phyloP scores from a whole-genome alignment of 2,113 vertebrate genomes.

The Centropus unirufus region DNA sequence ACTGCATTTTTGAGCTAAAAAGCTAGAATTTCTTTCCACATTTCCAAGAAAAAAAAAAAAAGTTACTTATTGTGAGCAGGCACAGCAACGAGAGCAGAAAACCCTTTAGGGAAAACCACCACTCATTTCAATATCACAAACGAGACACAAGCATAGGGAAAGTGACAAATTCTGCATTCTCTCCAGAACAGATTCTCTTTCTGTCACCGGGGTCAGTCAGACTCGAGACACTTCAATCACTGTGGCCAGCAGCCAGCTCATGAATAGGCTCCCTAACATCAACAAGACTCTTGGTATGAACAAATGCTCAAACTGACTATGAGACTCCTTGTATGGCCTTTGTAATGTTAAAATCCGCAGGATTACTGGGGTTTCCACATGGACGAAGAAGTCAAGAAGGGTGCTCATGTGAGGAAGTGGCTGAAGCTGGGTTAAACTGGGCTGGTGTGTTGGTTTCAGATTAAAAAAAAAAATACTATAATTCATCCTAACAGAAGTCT shows the following conservation, averaged over 20 bases:
- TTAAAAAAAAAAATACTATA: not conserved
- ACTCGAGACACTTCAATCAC: slow-evolving; percentile 47
- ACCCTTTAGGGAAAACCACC: not conserved
- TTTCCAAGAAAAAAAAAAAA: slow-evolving; percentile 2
- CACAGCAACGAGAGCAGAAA: slow-evolving; percentile 24
- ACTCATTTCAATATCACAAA: slow-evolving; percentile 69
- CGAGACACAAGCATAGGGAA: slow-evolving; percentile 15
- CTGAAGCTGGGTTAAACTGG: not conserved
- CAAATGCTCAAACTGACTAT: slow-evolving; percentile 65
- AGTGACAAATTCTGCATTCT: slow-evolving; percentile 65
- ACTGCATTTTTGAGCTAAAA: not conserved
- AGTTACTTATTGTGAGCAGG: not conserved
- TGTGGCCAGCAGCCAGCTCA: slow-evolving; percentile 47
- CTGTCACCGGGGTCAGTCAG: slow-evolving; percentile 22
- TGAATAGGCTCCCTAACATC: slow-evolving; percentile 64
- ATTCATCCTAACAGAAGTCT: not conserved
- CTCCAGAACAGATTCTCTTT: slow-evolving; percentile 57
- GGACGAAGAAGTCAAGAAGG: slow-evolving; percentile 15
- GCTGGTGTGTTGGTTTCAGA: not conserved
- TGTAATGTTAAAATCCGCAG: slow-evolving; percentile 59
- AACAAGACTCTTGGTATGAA: slow-evolving; percentile 66
- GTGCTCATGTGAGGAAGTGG: not conserved
- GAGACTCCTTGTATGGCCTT: slow-evolving; percentile 61
- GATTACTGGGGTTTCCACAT: slow-evolving; percentile 14
- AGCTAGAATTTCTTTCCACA: not conserved